Conservation (phyloP, 2,113 vertebrate species). For the Menura novaehollandiae region DNA sequence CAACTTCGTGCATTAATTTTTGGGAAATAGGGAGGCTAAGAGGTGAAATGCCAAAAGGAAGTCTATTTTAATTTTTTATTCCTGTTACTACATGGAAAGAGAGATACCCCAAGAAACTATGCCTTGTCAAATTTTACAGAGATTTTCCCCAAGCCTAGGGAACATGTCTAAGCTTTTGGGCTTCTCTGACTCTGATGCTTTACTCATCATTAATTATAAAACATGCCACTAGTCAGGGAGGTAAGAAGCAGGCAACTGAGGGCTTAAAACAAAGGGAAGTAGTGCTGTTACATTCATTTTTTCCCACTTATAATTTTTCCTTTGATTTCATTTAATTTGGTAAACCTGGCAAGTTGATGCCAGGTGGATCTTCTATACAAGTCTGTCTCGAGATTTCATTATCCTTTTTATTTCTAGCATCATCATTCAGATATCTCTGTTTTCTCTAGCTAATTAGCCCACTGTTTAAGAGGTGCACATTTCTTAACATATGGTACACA, state of each 20-base stretch:
- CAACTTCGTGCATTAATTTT: not conserved
- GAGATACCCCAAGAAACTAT: not conserved
- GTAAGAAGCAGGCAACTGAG: not conserved
- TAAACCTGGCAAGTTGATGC: constrained; percentile 39
- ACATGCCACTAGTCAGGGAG: not conserved
- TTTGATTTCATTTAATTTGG: constrained; percentile 59
- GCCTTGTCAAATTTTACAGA: not conserved
- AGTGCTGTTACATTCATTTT: not conserved
- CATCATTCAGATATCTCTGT: constrained; percentile 47
- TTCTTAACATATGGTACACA: constrained; percentile 44
- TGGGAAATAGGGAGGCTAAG: not conserved
- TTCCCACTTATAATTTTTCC: not conserved
- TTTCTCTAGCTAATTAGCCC: constrained; percentile 58
- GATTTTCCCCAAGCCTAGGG: not conserved
- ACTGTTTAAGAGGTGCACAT: not conserved
- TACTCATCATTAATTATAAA: not conserved
- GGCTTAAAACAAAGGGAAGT: constrained; percentile 17
- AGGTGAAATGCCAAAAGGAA: not conserved
- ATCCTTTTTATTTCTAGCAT: constrained; percentile 44
- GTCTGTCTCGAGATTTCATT: constrained; percentile 37
- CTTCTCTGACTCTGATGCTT: not conserved
- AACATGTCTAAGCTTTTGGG: not conserved
- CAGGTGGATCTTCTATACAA: constrained; percentile 54
- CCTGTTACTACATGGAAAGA: not conserved
- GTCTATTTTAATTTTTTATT: not conserved